Evolutionary conservation across 2,113 vertebrate species (phyloP).

Genomic region (Cepphus grylle): DNA sequence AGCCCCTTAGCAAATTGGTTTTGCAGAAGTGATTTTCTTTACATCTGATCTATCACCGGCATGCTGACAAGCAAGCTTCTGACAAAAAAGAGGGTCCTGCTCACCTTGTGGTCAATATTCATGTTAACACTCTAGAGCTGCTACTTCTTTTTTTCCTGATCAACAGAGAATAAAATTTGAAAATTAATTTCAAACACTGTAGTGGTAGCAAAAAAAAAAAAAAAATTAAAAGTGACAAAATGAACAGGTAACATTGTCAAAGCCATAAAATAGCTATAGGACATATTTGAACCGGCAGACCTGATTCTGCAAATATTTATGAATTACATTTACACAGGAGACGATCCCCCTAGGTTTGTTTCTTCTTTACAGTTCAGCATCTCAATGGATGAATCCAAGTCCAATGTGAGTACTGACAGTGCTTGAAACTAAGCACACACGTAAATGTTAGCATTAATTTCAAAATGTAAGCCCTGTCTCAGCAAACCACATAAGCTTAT

Average conservation of each 20-base stretch:
- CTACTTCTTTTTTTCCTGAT: neutral
- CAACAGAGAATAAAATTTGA: neutral
- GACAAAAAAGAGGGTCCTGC: conserved; percentile 14
- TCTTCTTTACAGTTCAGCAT: neutral
- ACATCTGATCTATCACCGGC: conserved; percentile 66
- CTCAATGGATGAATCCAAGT: neutral
- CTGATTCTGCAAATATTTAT: neutral
- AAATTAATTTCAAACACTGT: neutral
- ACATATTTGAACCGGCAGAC: neutral
- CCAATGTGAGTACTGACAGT: neutral
- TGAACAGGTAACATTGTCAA: neutral
- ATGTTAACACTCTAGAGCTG: neutral
- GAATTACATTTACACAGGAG: neutral
- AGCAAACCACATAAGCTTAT: neutral
- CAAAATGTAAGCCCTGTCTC: neutral
- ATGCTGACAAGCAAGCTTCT: conserved; percentile 50
- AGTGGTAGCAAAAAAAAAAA: neutral
- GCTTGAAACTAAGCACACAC: neutral
- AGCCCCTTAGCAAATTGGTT: conserved; percentile 73
- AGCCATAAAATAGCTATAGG: neutral
- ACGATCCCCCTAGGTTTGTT: neutral
- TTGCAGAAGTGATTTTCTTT: conserved; percentile 69
- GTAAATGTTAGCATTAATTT: neutral
- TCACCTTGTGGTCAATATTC: conserved; percentile 59
- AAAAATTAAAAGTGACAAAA: neutral